These are phyloP conservation scores for Cynodonichthys magdalenae DNA, from an alignment of 2,797 vertebrate species.

Conservation along the genomic window DNA sequence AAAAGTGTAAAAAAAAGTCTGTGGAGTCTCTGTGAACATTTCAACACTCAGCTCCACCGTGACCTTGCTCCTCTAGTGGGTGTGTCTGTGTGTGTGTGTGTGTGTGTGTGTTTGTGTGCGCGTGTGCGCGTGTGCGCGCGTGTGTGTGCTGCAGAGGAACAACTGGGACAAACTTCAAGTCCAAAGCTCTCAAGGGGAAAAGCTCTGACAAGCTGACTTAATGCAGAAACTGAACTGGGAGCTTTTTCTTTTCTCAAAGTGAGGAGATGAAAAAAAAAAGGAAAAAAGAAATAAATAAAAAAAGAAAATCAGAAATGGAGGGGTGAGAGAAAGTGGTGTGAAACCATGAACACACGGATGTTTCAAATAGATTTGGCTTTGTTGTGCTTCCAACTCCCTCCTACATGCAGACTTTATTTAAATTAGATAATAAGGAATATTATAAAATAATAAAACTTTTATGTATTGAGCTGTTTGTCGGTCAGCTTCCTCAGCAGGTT, in stretches of 20 bases:
- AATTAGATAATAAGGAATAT: no score
- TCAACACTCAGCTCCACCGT: slow-evolving; percentile 43
- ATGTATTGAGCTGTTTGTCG: no score
- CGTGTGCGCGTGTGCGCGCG: no score
- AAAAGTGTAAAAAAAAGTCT: slow-evolving; percentile 9
- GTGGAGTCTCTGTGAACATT: slow-evolving; percentile 50
- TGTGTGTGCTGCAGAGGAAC: slow-evolving; percentile 76
- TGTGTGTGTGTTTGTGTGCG: slow-evolving; percentile 47
- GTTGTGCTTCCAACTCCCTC: no score
- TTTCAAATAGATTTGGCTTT: no score
- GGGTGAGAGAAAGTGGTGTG: slow-evolving; percentile 31
- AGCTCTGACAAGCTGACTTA: slow-evolving; percentile 87
- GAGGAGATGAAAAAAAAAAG: slow-evolving; percentile 7
- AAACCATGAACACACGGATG: slow-evolving; percentile 25
- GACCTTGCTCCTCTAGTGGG: slow-evolving; percentile 57
- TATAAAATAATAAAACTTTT: no score
- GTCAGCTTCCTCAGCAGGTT: slow-evolving; percentile 5
- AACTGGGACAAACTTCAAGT: slow-evolving; percentile 84
- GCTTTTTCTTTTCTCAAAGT: slow-evolving; percentile 24
- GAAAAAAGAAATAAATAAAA: no score
- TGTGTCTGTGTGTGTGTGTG: slow-evolving; percentile 19
- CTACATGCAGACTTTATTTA: no score
- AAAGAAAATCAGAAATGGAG: not conserved
- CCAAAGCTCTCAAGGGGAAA: slow-evolving; percentile 84
- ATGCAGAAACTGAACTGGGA: slow-evolving; percentile 69